These are phyloP conservation scores for Monochamus alternatus DNA, from an alignment of 2,888 invertebrate species.

Conservation along the genomic window DNA sequence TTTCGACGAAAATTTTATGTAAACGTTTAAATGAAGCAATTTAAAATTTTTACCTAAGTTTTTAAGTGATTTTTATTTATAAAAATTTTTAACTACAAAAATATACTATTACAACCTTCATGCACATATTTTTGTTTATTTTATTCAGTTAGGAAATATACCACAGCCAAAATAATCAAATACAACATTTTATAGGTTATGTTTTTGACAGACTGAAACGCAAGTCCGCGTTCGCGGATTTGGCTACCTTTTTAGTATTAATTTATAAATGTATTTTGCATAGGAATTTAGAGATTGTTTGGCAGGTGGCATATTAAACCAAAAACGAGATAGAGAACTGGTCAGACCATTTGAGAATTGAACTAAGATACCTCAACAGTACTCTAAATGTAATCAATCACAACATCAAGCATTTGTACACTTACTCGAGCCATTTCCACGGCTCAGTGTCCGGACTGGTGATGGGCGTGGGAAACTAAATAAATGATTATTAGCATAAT, in stretches of 20 bases:
- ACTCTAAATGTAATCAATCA: conserved; percentile 37
- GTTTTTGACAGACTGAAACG: no score
- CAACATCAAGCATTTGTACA: conserved; percentile 60
- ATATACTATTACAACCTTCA: not conserved
- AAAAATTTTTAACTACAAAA: no score
- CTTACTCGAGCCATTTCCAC: conserved; percentile 93
- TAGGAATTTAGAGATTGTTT: no score
- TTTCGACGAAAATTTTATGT: no score
- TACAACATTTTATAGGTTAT: no score
- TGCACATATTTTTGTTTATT: not conserved
- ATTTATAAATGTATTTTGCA: no score
- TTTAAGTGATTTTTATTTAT: no score
- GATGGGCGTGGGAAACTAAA: conserved; percentile 90
- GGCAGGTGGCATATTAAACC: not conserved
- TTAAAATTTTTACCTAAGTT: no score
- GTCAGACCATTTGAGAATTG: not conserved
- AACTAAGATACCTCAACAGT: not conserved
- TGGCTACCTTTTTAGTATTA: no score
- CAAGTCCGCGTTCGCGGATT: no score
- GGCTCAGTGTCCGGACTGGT: conserved; percentile 91
- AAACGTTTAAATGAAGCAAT: no score
- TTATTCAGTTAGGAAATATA: not conserved
- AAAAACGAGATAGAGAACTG: not conserved
- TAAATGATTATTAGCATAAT: conserved; percentile 62
- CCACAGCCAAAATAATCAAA: not conserved